phyloP scores from a whole-genome alignment of 2,888 invertebrate genomes.

The Tetramorium bicarinatum region DNA sequence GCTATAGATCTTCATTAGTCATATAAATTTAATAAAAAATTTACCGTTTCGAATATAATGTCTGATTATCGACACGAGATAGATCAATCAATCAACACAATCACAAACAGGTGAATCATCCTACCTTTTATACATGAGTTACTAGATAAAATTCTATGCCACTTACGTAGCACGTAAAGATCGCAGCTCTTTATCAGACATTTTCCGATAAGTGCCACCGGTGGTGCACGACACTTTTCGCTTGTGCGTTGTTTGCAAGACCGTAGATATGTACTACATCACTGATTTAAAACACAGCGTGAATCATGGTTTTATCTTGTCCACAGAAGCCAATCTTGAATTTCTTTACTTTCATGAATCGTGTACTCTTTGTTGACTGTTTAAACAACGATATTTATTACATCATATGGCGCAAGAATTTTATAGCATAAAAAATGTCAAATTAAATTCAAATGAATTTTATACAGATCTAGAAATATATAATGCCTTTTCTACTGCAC shows the following conservation, averaged over 20 bases:
- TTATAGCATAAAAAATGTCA: not conserved
- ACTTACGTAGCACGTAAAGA: constrained; percentile 42
- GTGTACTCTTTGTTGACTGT: not conserved
- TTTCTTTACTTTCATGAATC: not conserved
- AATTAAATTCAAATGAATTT: not conserved
- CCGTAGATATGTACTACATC: constrained; percentile 27
- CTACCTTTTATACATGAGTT: constrained; percentile 42
- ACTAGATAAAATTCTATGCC: constrained; percentile 11
- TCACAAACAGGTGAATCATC: constrained; percentile 58
- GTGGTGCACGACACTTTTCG: constrained; percentile 42
- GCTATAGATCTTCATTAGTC: not conserved
- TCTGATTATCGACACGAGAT: not conserved
- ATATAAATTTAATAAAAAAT: not conserved
- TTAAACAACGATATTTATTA: not conserved
- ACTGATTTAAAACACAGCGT: constrained; percentile 46
- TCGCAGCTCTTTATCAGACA: constrained; percentile 58
- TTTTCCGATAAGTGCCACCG: constrained; percentile 57
- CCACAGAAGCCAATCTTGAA: constrained; percentile 47
- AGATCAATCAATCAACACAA: constrained; percentile 5
- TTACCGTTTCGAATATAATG: not conserved
- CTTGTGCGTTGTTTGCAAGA: constrained; percentile 57
- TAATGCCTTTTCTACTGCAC: not conserved
- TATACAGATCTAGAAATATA: too few relatives aligned
- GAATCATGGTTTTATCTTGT: constrained; percentile 67
- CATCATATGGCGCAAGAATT: not conserved